Evolutionary conservation across 2,888 invertebrate species (phyloP), one percentile per base, ranked within the genome.

Genomic region (Frankliniella intonsa): DNA sequence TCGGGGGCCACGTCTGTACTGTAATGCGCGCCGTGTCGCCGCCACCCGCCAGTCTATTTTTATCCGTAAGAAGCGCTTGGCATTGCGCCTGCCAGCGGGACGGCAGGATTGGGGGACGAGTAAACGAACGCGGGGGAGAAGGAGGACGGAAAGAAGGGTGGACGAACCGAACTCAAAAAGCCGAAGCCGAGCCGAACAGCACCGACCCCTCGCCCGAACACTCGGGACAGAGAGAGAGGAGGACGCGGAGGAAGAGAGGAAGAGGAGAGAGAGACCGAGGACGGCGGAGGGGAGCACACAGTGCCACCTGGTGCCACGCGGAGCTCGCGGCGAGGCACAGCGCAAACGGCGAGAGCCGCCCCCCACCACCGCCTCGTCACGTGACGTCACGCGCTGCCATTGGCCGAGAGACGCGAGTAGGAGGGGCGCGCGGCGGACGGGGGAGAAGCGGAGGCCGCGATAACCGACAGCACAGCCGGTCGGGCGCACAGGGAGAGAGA

Each of bases 341-440:
- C 69, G 25, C 22, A 76, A 25, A 22, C 69, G 69, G 69, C 69
- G 25, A 76, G 22, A 76, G 69, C 69, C 25, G 25, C 25, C 69
- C 69, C 69, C 69, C 69, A 76, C 69, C 69, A 11, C 25, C 69
- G 62, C 69, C 22, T 10, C 25, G 22, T 8, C 8, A 76, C 55
- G 69, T 76, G 69, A 76, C 69, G 69, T 76, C 69, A 76, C 69
- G 69, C 69, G 69, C 69, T n/a, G 22, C 25, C 11, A 76, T 76
- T 76, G 69, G 69, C 69, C 69, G 25, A n/a, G 69, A 22, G 25
- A 8, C 22, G 69, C 69, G 69, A 76, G 69, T 76, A 25, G 69
- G 69, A 76, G 69, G 69, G 25, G 69, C 69, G 25, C 69, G 69
- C 25, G 69, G 12, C 69, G 69, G 25, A 76, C n/a, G 69, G 8